phyloP scores from a whole-genome alignment of 2,797 vertebrate genomes.

The Oreochromis mossambicus region DNA sequence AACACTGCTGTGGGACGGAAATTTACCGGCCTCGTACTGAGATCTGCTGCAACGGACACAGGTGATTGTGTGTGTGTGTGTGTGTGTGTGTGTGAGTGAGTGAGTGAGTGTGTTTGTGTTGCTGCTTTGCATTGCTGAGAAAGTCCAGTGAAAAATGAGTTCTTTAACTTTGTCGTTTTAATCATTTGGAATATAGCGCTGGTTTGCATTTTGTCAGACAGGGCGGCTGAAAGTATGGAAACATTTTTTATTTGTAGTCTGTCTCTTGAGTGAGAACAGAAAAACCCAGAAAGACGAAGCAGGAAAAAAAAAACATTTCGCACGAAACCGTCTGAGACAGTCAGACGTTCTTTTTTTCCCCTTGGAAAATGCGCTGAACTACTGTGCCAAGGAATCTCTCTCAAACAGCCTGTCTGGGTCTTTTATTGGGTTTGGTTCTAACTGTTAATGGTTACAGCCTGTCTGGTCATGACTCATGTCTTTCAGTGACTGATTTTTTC shows the following conservation, averaged over 20 bases:
- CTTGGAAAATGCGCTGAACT: neutral
- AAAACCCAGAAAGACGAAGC: neutral
- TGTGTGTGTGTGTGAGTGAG: neutral
- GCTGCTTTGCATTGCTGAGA: neutral
- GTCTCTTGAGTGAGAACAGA: neutral
- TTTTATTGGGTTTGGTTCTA: neutral
- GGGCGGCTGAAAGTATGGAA: neutral
- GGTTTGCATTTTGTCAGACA: neutral
- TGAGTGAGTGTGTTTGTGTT: neutral
- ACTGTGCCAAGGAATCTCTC: neutral
- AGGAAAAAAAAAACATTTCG: neutral
- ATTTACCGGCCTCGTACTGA: neutral
- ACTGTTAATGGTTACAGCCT: neutral
- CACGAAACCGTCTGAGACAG: neutral
- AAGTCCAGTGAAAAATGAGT: neutral
- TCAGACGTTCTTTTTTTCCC: neutral
- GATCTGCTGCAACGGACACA: conserved; percentile 54
- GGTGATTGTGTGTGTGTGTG: neutral
- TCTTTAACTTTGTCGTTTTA: neutral
- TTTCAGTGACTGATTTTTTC: neutral
- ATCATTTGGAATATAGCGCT: neutral
- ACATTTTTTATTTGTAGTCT: neutral
- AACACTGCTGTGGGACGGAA: conserved; percentile 41
- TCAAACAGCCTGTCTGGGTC: neutral
- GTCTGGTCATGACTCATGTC: neutral